Conservation (phyloP, 1,140 invertebrate species). For the Heliconius congener region DNA sequence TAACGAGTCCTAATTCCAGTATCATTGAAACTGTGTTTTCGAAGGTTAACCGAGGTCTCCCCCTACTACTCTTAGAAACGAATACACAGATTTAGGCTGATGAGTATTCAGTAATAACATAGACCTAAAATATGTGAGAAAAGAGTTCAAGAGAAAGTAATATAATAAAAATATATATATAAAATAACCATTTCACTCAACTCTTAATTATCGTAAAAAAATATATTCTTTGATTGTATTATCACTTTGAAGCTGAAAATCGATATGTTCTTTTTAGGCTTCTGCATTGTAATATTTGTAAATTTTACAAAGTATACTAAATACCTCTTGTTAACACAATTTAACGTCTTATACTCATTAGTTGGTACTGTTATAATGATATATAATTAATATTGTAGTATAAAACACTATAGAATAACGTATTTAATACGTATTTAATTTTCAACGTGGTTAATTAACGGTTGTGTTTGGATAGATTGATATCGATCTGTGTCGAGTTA, state of each 20-base stretch:
- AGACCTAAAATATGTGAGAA: no score
- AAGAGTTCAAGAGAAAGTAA: no score
- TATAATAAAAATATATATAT: no score
- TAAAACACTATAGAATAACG: background rate
- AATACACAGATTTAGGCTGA: no score
- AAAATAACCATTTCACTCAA: no score
- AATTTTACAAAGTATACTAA: background rate
- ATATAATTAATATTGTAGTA: background rate
- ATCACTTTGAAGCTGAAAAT: background rate
- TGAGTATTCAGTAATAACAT: no score
- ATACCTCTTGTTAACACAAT: constrained; percentile 9
- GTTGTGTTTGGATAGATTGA: constrained; percentile 2
- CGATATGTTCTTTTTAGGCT: background rate
- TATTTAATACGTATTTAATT: background rate
- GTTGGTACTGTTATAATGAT: background rate
- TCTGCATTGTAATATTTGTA: background rate
- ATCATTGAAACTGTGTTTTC: no score
- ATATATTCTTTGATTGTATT: background rate
- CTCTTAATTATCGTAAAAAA: no score
- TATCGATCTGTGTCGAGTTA: background rate
- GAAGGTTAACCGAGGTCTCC: no score
- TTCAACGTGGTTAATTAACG: background rate
- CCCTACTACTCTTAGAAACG: no score
- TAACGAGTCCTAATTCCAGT: no score
- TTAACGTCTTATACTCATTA: background rate